phyloP scores from a whole-genome alignment of 2,888 invertebrate species.

The Cataglyphis altisquamis region DNA sequence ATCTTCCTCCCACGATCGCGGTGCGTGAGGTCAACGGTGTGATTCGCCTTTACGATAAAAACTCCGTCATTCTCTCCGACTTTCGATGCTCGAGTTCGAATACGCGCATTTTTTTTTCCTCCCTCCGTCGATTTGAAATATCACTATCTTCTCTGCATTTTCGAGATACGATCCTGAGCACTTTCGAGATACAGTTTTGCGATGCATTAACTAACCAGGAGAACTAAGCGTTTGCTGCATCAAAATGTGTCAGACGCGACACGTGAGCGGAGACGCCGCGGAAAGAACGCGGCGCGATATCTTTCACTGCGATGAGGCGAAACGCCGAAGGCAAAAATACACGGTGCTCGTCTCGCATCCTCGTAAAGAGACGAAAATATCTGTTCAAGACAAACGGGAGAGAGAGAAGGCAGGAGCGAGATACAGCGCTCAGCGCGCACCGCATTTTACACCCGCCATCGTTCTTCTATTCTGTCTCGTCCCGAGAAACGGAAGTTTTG shows the following conservation, averaged over 20 bases:
- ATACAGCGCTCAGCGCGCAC: constrained; percentile 61
- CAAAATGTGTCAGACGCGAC: constrained; percentile 33
- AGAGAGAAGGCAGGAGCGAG: constrained; percentile 50
- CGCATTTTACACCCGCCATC: constrained; percentile 69
- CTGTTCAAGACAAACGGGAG: constrained; percentile 37
- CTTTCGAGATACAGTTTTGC: not conserved
- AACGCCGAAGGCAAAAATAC: constrained; percentile 78
- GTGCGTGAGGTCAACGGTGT: constrained; percentile 67
- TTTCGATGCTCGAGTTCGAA: constrained; percentile 57
- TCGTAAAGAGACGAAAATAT: constrained; percentile 78
- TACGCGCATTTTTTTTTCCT: not conserved
- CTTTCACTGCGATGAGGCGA: constrained; percentile 63
- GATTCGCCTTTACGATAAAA: constrained; percentile 58
- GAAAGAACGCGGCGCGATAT: constrained; percentile 55
- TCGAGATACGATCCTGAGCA: not conserved
- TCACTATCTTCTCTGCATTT: not conserved
- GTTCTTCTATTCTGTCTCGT: constrained; percentile 21
- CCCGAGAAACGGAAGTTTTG: constrained; percentile 10
- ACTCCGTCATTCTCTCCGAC: constrained; percentile 14
- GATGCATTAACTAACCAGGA: not conserved
- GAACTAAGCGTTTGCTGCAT: constrained; percentile 20
- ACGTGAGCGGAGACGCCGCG: constrained; percentile 55
- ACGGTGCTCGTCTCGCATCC: constrained; percentile 75
- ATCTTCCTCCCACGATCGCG: constrained; percentile 72
- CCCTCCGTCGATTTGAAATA: not conserved